Conservation (phyloP, 2,797 vertebrate species). For the Lepilemur ruficaudatus region DNA sequence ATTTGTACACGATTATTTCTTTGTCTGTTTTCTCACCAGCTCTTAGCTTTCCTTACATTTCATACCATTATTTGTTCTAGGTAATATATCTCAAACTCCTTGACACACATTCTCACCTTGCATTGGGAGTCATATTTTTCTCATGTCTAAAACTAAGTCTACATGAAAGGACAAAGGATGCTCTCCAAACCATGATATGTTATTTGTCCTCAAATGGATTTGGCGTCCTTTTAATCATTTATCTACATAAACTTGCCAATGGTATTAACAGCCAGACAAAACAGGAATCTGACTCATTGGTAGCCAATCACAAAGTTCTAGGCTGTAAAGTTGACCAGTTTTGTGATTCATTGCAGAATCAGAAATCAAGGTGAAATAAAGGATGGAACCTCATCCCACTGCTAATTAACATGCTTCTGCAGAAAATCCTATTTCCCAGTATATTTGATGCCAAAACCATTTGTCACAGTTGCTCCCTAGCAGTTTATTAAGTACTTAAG, state of each 20-base stretch:
- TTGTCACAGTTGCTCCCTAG: neutral
- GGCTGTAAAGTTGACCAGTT: constrained; percentile 1
- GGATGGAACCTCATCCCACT: neutral
- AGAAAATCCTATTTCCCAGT: neutral
- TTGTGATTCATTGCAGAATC: neutral
- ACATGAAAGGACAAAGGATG: neutral
- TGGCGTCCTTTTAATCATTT: constrained; percentile 19
- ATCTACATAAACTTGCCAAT: neutral
- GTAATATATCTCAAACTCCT: constrained; percentile 45
- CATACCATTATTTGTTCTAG: constrained; percentile 42
- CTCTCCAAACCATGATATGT: neutral
- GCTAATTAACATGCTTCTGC: constrained; percentile 34
- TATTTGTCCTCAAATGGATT: neutral
- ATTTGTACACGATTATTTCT: constrained; percentile 61
- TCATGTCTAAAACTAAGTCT: constrained; percentile 23
- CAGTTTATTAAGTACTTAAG: constrained; percentile 35
- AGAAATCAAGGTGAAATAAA: constrained; percentile 51
- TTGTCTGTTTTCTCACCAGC: constrained; percentile 55
- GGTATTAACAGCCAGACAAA: constrained; percentile 1
- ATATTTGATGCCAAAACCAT: constrained; percentile 1
- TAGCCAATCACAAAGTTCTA: neutral
- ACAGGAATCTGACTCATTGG: neutral
- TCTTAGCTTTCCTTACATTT: constrained; percentile 37
- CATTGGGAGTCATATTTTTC: neutral
- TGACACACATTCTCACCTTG: constrained; percentile 32